phyloP scores from a whole-genome alignment of 2,113 vertebrate species.

The Sprattus sprattus region DNA sequence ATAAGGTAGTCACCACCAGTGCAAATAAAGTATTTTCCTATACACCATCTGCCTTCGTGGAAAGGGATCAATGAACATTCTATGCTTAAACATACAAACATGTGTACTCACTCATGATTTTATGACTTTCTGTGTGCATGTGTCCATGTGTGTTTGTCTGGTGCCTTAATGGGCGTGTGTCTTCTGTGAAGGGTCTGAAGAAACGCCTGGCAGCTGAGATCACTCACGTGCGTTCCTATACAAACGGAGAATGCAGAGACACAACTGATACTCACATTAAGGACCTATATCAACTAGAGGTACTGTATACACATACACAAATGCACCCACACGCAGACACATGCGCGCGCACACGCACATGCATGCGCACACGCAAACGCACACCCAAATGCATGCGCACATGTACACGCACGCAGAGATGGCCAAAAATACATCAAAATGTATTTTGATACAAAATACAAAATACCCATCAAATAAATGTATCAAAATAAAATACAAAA shows the following conservation, averaged over 20 bases:
- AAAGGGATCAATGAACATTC: too few species aligned
- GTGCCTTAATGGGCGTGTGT: neutral
- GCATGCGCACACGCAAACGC: neutral
- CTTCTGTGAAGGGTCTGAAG: constrained; percentile 77
- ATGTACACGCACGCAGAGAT: neutral
- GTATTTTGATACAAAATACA: too few species aligned
- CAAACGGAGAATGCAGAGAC: constrained; percentile 73
- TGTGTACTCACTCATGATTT: too few species aligned
- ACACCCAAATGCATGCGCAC: neutral
- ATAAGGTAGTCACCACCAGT: too few species aligned
- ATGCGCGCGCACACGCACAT: neutral
- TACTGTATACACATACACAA: constrained; percentile 41
- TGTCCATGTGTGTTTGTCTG: neutral
- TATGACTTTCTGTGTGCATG: neutral
- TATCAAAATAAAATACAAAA: too few species aligned
- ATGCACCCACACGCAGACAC: neutral
- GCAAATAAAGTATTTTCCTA: too few species aligned
- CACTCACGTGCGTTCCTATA: constrained; percentile 71
- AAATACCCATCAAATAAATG: too few species aligned
- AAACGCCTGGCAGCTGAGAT: constrained; percentile 82
- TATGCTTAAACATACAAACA: too few species aligned
- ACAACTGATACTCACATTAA: constrained; percentile 75
- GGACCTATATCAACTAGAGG: constrained; percentile 85
- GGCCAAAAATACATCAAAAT: too few species aligned
- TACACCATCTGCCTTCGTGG: too few species aligned